A percentile compares a stretch with the other conserved stretches of the same genome.
Conservation (phyloP, 2,113 vertebrate genomes). For the Pungitius pungitius region DNA sequence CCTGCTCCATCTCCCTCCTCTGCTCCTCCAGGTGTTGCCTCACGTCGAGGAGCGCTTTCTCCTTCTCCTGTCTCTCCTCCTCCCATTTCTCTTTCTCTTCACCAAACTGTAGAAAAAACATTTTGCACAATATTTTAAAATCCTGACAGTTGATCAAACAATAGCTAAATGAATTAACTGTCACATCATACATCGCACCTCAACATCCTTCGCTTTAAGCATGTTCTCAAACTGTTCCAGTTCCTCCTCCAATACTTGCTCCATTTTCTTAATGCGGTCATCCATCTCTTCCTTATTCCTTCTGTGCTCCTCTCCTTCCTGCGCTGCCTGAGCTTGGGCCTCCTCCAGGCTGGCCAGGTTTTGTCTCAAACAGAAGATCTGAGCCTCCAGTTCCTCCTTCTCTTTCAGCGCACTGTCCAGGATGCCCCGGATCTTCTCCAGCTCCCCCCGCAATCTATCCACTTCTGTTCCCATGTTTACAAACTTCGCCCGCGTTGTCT, state of each 20-base stretch:
- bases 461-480: conserved; percentile 58
- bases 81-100: conserved; percentile 77
- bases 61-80: conserved; percentile 74
- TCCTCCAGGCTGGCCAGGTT: conserved; percentile 71
- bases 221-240: conserved; percentile 79
- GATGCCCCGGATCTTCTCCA: conserved; percentile 61
- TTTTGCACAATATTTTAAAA: background rate
- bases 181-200: conserved; percentile 54
- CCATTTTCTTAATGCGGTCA: conserved; percentile 74
- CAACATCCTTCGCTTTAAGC: conserved; percentile 76
- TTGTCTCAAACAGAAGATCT: conserved; percentile 66
- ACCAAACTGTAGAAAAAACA: conserved; percentile 50
- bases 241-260: conserved; percentile 75
- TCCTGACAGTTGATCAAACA: background rate
- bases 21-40: conserved; percentile 63
- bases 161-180: background rate
- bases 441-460: conserved; percentile 52
- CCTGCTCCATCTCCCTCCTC: conserved; percentile 60
- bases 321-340: conserved; percentile 61
- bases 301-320: conserved; percentile 71
- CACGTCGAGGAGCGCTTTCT: conserved; percentile 68
- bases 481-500: conserved; percentile 36
- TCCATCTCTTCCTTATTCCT: conserved; percentile 76
- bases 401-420: conserved; percentile 69
- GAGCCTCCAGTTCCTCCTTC: conserved; percentile 75